These are phyloP conservation scores for Montipora efflorescens DNA, from an alignment of 64 coral and sea anemone species.

Conservation along the genomic window DNA sequence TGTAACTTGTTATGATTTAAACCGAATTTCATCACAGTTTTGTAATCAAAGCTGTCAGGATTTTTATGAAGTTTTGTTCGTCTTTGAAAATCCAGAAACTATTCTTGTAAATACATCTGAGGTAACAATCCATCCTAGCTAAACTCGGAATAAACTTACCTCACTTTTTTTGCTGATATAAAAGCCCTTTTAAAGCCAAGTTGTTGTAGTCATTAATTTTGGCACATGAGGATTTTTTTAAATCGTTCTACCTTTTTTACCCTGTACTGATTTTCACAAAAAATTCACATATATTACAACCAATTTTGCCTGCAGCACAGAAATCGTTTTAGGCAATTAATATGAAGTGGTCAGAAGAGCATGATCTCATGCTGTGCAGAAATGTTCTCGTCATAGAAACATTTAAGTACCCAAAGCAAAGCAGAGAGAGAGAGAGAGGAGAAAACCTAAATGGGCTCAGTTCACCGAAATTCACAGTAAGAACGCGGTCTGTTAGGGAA, in stretches of 20 bases:
- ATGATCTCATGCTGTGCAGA: constrained; percentile 45
- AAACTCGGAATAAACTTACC: neutral
- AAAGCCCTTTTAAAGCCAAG: neutral
- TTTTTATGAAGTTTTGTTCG: neutral
- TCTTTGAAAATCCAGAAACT: neutral
- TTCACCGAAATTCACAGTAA: constrained; percentile 22
- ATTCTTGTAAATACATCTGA: neutral
- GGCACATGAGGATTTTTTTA: neutral
- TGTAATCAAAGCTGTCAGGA: neutral
- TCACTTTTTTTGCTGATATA: neutral
- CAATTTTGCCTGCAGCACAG: neutral
- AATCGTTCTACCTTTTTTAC: neutral
- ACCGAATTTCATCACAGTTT: constrained; percentile 20
- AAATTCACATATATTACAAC: neutral
- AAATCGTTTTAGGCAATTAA: neutral
- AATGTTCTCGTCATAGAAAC: constrained; percentile 57
- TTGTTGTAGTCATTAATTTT: neutral
- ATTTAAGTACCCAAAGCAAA: constrained; percentile 53
- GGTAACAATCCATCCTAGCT: neutral
- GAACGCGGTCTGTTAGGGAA: constrained; percentile 47
- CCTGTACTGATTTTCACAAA: neutral
- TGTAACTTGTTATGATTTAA: constrained; percentile 34
- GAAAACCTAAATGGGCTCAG: constrained; percentile 34
- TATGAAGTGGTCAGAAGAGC: constrained; percentile 50
- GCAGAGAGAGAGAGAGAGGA: constrained; percentile 70